A percentile compares a stretch with the other conserved stretches of the same genome.
Evolutionary conservation across 2,888 invertebrate species (phyloP).

Genomic region (Mesorhabditis sp.): DNA sequence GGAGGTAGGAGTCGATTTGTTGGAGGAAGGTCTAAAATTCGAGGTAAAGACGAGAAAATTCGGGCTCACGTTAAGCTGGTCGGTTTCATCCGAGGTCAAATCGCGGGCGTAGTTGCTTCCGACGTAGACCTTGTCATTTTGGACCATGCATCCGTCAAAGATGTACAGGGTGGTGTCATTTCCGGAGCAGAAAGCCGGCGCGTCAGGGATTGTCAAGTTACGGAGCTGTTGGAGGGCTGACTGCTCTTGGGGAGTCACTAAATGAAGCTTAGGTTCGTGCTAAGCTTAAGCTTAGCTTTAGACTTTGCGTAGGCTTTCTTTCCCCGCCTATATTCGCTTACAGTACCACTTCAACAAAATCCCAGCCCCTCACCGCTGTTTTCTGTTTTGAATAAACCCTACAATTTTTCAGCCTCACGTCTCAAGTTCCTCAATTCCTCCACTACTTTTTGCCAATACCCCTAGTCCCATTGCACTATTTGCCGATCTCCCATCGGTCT

Average conservation of each 20-base stretch:
- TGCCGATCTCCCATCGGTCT: no score
- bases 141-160: constrained; percentile 29
- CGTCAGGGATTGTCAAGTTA: background rate
- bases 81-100: constrained; percentile 20
- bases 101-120: constrained; percentile 34
- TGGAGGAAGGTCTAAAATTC: background rate
- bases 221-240: background rate
- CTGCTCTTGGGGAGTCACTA: background rate
- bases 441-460: no score
- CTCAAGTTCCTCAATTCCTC: no score
- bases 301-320: no score
- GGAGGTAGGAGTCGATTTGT: background rate
- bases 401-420: no score
- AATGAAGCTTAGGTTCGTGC: background rate
- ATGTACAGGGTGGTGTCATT: constrained; percentile 41
- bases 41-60: background rate
- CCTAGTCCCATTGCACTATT: no score
- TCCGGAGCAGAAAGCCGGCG: constrained; percentile 32
- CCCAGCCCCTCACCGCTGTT: no score
- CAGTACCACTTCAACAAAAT: no score
- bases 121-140: constrained; percentile 30
- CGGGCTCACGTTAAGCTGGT: constrained; percentile 19
- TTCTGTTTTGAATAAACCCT: no score
- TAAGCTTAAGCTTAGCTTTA: no score
- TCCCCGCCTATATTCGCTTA: no score